Conservation (phyloP, 2,888 invertebrate species). For the Hyposoter dolosus region DNA sequence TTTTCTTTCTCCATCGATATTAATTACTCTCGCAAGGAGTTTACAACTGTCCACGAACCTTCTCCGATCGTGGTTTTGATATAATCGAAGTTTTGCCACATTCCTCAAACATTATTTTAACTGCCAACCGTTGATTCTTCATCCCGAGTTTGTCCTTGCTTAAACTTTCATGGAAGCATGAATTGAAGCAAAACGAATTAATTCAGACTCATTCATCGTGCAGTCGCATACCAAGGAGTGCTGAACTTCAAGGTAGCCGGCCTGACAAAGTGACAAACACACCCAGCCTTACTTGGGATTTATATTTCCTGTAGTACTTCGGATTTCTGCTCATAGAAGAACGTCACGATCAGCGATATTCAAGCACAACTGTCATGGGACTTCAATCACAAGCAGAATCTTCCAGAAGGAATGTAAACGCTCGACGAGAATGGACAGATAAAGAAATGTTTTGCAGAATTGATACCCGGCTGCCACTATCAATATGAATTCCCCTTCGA, state of each 20-base stretch:
- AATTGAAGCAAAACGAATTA: not conserved
- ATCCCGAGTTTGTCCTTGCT: not conserved
- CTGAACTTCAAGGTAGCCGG: not conserved
- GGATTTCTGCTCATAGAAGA: not conserved
- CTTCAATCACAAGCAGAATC: not conserved
- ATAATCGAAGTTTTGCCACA: not conserved
- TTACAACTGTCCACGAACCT: no score
- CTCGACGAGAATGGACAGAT: not conserved
- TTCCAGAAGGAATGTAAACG: not conserved
- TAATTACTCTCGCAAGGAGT: no score
- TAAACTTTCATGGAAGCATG: not conserved
- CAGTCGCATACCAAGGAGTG: conserved; percentile 4
- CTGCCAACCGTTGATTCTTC: not conserved
- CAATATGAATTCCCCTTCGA: not conserved
- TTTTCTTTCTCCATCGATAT: not conserved
- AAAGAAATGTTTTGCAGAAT: not conserved
- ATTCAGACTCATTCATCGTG: conserved; percentile 9
- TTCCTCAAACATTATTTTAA: not conserved
- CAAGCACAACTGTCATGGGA: not conserved
- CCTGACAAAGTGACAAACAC: not conserved
- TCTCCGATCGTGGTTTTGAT: not conserved
- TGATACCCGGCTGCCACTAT: not conserved
- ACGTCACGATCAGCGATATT: not conserved
- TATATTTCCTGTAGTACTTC: conserved; percentile 9
- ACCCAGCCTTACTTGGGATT: not conserved